Evolutionary conservation across 2,888 invertebrate species (phyloP).

Genomic region (Ormyrus labotus): DNA sequence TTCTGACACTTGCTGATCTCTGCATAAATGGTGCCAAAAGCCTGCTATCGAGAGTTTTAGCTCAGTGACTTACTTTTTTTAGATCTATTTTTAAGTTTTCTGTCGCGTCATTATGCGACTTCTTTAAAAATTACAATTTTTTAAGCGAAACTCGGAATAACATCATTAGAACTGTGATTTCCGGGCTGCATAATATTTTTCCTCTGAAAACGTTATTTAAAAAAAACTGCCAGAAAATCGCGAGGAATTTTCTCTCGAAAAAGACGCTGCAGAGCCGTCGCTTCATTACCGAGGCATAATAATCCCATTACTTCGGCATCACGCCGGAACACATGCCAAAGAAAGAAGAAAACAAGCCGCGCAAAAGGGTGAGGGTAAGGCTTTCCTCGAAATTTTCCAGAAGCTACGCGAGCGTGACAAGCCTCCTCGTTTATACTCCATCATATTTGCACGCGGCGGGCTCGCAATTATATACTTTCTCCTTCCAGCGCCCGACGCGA

Average conservation of each 20-base stretch:
- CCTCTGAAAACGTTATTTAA: no score
- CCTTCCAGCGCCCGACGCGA: neutral
- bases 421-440: conserved; percentile 17
- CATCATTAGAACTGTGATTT: no score
- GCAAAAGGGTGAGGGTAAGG: conserved; percentile 3
- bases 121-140: no score
- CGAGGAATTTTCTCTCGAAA: no score
- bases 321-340: neutral
- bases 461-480: conserved; percentile 36
- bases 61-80: conserved; percentile 4
- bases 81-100: neutral
- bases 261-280: no score
- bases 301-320: conserved; percentile 5
- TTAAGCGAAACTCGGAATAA: no score
- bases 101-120: no score
- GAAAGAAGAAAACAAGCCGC: neutral
- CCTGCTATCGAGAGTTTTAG: neutral
- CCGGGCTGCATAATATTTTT: no score
- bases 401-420: conserved; percentile 6
- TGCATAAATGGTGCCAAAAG: conserved; percentile 27
- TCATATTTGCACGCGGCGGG: conserved; percentile 7
- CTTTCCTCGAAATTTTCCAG: neutral
- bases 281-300: conserved; percentile 14
- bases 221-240: no score
- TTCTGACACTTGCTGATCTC: conserved; percentile 31